Percentiles rank a stretch among this genome's conserved stretches.
These are phyloP conservation scores for Molothrus aeneus DNA, from an alignment of 2,797 vertebrate genomes.

Conservation along the genomic window DNA sequence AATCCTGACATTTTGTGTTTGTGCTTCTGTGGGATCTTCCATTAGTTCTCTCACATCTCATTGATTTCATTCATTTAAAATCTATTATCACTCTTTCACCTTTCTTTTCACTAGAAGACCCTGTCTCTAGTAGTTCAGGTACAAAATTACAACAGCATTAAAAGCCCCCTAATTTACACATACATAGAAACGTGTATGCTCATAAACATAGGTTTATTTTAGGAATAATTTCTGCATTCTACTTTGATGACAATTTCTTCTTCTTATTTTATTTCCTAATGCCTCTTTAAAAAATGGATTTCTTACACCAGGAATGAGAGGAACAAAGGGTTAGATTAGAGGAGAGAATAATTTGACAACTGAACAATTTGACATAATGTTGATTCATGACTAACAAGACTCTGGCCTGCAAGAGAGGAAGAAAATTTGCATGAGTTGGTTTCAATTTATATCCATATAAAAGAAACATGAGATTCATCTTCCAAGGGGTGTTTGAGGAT, in stretches of 20 bases:
- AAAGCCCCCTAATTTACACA: rapidly evolving
- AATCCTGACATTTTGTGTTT: not conserved
- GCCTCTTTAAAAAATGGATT: not conserved
- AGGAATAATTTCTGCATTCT: not conserved
- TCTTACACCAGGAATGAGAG: not conserved
- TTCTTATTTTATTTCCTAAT: not conserved
- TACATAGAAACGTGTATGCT: not conserved
- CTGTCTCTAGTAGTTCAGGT: not conserved
- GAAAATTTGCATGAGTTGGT: not conserved
- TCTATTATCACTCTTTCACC: not conserved
- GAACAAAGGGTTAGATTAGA: not conserved
- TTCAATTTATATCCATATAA: not conserved
- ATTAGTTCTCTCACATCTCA: not conserved
- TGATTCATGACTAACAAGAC: not conserved
- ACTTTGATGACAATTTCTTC: not conserved
- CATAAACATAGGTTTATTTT: not conserved
- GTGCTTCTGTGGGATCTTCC: not conserved
- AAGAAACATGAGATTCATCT: not conserved
- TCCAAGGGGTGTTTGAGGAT: not conserved
- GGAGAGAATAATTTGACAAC: not conserved
- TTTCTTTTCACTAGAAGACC: not conserved
- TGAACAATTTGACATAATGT: not conserved
- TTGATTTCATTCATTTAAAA: not conserved
- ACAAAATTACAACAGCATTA: not conserved
- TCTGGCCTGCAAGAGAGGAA: not conserved